phyloP scores from a whole-genome alignment of 2,888 invertebrate species.

The Allacma fusca region DNA sequence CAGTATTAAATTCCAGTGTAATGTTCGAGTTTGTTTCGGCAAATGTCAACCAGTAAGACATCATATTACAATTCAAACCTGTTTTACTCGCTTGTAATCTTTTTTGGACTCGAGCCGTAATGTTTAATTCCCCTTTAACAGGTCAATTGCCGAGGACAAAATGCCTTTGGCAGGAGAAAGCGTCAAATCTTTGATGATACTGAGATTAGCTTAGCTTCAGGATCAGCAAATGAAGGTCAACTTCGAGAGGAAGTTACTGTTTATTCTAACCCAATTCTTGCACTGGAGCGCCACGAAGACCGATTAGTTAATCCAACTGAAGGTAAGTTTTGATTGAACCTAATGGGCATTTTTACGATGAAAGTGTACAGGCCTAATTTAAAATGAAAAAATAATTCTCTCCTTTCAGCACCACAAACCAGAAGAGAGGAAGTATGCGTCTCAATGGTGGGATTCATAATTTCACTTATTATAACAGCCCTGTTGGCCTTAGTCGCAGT shows the following conservation, averaged over 20 bases:
- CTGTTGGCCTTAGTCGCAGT: slow-evolving; percentile 90
- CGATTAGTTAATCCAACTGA: slow-evolving; percentile 80
- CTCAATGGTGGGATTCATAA: slow-evolving; percentile 90
- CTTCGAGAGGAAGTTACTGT: slow-evolving; percentile 91
- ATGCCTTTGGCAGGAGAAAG: slow-evolving; percentile 85
- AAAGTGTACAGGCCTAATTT: background rate
- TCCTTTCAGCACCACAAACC: slow-evolving; percentile 52
- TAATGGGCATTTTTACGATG: background rate
- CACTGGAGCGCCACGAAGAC: slow-evolving; percentile 85
- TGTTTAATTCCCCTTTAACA: slow-evolving; percentile 63
- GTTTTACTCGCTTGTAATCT: background rate
- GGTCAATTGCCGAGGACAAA: slow-evolving; percentile 90
- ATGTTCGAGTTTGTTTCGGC: slow-evolving; percentile 93
- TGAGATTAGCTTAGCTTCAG: slow-evolving; percentile 49
- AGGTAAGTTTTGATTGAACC: slow-evolving; percentile 67
- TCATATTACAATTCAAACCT: background rate
- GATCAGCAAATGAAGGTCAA: slow-evolving; percentile 73
- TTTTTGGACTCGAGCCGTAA: background rate
- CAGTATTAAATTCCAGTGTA: slow-evolving; percentile 93
- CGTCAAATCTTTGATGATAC: slow-evolving; percentile 56
- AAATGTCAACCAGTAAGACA: slow-evolving; percentile 87
- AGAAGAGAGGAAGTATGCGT: slow-evolving; percentile 83
- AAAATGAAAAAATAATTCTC: background rate
- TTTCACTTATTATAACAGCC: slow-evolving; percentile 90
- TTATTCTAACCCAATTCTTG: slow-evolving; percentile 88